Evolutionary conservation across 2,797 vertebrate species (phyloP), one percentile per base, ranked within the genome.

Genomic region (Furcifer pardalis): DNA sequence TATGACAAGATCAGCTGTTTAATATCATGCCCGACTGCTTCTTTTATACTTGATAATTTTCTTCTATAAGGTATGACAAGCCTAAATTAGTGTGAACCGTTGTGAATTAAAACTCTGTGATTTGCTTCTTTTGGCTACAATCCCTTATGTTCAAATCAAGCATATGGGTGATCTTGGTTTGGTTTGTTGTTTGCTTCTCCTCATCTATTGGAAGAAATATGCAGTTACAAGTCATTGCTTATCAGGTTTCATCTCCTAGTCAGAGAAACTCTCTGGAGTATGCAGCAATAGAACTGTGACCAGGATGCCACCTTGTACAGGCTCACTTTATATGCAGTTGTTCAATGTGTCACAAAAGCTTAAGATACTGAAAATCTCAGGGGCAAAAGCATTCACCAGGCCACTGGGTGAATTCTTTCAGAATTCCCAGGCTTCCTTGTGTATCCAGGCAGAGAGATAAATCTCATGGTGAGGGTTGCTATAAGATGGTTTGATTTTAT

Each of bases 1-100:
- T 95, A 93, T 94, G 93, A 94, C 94, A 94, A 68, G 59, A 94
- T 96, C 95, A 94, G 91, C 87, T 95, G 91, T 94, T 95, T 93
- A 95, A 95, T 95, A 95, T 92, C 91, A 94, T 92, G 95, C 94
- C 84, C 94, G 94, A 92, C 87, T 95, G 85, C 89, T 91, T 82
- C 79, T 94, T 56, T 95, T 94, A 89, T 88, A 90, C 83, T 49
- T 93, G 86, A 87, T 92, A 73, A 77, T 93, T 94, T 95, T 90
- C 85, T 92, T 95, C 92, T 94, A 91, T 94, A 92, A 82, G 89
- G 76, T 90, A 92, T 87, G 93, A 93, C 88, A 93, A 90, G 75
- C 79, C 77, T 92, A 95, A 95, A 94, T 91, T 89, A 95, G 93
- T 94, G 90, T 91, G 71, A 93, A 91, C 86, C 77, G 91, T 89